Evolutionary conservation across 2,797 vertebrate species (phyloP).

Genomic region (Hydrocynus forskahlii): DNA sequence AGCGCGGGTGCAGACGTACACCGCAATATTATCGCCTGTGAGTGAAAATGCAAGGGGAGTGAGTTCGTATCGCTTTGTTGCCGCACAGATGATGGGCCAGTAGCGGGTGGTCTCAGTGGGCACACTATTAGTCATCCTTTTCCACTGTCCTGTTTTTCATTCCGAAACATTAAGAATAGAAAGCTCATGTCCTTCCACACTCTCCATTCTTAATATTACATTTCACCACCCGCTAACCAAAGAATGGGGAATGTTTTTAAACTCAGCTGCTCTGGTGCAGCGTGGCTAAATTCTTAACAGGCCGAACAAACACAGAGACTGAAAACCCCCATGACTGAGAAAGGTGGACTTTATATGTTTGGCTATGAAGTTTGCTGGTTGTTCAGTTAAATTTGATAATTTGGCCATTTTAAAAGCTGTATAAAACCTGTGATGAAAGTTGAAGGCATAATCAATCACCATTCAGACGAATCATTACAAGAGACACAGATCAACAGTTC

Average conservation of each 20-base stretch:
- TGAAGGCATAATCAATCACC: no score
- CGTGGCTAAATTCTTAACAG: not conserved
- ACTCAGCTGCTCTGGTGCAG: not conserved
- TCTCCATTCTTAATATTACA: conserved; percentile 24
- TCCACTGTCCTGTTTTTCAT: conserved; percentile 15
- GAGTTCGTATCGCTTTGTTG: not conserved
- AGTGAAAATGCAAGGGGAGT: not conserved
- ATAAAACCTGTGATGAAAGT: no score
- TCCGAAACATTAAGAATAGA: conserved; percentile 1
- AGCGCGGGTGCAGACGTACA: not conserved
- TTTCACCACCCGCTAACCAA: not conserved
- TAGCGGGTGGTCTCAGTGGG: conserved; percentile 21
- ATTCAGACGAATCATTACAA: no score
- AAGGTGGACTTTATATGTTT: no score
- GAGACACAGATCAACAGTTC: no score
- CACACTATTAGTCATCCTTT: conserved; percentile 19
- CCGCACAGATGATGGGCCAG: conserved; percentile 28
- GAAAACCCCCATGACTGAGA: not conserved
- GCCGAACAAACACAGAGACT: not conserved
- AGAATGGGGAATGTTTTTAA: not conserved
- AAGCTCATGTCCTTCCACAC: not conserved
- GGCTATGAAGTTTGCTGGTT: no score
- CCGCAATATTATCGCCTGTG: not conserved
- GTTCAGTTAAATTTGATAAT: no score
- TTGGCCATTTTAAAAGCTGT: no score